Base-by-base conservation (phyloP, 2,888 invertebrate genomes). In the Drosophila mettleri region DNA sequence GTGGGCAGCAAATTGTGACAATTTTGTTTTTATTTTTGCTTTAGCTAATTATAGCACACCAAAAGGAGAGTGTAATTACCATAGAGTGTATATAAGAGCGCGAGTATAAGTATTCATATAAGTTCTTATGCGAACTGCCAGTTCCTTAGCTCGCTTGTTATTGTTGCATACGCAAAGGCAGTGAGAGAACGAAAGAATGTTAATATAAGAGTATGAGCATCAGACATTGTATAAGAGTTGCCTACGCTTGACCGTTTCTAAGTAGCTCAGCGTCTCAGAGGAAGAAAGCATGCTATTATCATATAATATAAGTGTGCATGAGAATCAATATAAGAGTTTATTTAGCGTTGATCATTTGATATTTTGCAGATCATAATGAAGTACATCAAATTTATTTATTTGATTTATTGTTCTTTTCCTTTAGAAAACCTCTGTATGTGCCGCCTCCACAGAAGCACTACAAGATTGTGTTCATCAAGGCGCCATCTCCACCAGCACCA, bases 381-480 rank as follows among this genome's bases (percentile, higher is more conserved):
- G n/a, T n/a, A n/a, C n/a, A n/a, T n/a, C n/a, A n/a, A n/a, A 27
- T 29, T 54, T 61, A 66, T 60, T 24, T 61, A 62, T 55, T 62
- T 57, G 70, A 10, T 18, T 18, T 45, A 10, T 12, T 27, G 1
- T 29, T 1, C 4, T 22, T n/a, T 22, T 27, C 36, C 24, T 66
- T 0, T 14, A 94, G 94, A 79, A 94, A 93, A 90, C 94, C 93
- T 18, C 93, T 94, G 73, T 89, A 91, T 53, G 93, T 94, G 41
- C 93, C 94, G 24, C 93, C 95, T 24, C 94, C 96, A n/a, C 95
- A 96, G 91, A 96, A 95, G 86, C 95, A 96, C 89, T 96, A 96
- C 93, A 95, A 96, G 91, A 96, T 96, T 86, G 95, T 96, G 63
- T 96, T 96, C 93, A 96, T 96, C 91, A 96, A 96, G 93, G 94